Conservation (phyloP, 2,888 invertebrate genomes). For the Omphaloscelis lunosa region DNA sequence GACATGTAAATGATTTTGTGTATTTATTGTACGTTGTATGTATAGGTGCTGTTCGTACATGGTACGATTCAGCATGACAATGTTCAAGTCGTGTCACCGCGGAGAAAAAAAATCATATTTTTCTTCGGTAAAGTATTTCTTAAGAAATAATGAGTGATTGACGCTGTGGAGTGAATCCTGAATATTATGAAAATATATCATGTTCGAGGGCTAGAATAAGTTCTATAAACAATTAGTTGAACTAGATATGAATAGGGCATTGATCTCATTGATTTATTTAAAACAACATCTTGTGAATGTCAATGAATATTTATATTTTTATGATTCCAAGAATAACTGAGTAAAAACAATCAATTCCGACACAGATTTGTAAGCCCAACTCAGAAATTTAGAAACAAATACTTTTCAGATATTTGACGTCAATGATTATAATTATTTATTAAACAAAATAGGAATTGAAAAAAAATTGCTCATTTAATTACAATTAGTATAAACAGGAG, state of each 20-base stretch:
- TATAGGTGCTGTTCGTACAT: too few species aligned
- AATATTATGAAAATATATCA: background rate
- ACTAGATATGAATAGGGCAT: background rate
- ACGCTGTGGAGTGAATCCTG: background rate
- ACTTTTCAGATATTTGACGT: background rate
- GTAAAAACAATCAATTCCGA: background rate
- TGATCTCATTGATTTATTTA: background rate
- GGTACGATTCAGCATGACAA: background rate
- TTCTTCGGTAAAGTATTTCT: background rate
- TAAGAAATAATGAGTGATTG: constrained; percentile 13
- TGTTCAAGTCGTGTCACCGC: background rate
- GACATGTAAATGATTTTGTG: background rate
- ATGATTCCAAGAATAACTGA: background rate
- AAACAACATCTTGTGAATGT: too few species aligned
- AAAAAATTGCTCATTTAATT: background rate
- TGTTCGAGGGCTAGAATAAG: background rate
- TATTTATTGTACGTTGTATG: background rate
- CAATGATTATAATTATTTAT: background rate
- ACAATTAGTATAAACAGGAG: too few species aligned
- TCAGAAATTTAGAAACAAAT: background rate
- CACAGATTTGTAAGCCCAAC: background rate
- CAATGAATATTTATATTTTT: background rate
- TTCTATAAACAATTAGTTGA: background rate
- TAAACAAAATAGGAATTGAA: background rate
- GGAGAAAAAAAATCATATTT: constrained; percentile 14